These are phyloP conservation scores for Euphydryas editha DNA, from an alignment of 2,888 invertebrate genomes.

Conservation along the genomic window DNA sequence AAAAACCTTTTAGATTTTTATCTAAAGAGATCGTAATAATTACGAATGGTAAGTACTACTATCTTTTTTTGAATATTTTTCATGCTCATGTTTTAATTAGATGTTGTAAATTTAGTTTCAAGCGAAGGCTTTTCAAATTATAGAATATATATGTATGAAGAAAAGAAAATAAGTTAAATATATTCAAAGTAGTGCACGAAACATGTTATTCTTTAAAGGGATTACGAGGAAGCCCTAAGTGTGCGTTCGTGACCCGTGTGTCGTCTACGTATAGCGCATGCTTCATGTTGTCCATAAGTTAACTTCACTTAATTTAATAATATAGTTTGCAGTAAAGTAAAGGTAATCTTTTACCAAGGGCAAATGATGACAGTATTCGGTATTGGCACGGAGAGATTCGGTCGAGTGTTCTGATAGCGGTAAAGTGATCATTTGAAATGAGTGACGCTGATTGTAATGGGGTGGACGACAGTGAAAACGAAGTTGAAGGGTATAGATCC, in stretches of 20 bases:
- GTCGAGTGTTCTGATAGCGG: conserved; percentile 56
- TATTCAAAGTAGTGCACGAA: conserved; percentile 37
- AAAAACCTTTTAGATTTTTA: too few relatives aligned
- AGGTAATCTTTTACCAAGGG: conserved; percentile 81
- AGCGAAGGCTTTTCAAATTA: not conserved
- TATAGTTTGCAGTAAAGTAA: conserved; percentile 75
- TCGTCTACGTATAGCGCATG: conserved; percentile 68
- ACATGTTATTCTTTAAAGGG: conserved; percentile 64
- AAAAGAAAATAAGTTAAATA: conserved; percentile 32
- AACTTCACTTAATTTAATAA: conserved; percentile 82
- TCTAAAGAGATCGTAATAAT: too few relatives aligned
- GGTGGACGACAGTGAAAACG: conserved; percentile 62
- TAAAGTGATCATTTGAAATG: conserved; percentile 57
- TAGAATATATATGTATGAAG: conserved; percentile 14
- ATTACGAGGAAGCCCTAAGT: conserved; percentile 77
- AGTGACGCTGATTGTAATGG: conserved; percentile 76
- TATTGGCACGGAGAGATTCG: conserved; percentile 61
- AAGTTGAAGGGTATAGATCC: conserved; percentile 66
- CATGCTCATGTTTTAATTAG: not conserved
- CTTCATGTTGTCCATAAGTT: conserved; percentile 73
- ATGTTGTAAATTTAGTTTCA: not conserved
- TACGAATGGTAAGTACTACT: too few relatives aligned
- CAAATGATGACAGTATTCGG: conserved; percentile 70
- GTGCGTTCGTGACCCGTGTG: conserved; percentile 81
- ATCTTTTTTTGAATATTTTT: too few relatives aligned